Base-by-base conservation (phyloP, 2,888 invertebrate genomes). In the Agrotis clavis region DNA sequence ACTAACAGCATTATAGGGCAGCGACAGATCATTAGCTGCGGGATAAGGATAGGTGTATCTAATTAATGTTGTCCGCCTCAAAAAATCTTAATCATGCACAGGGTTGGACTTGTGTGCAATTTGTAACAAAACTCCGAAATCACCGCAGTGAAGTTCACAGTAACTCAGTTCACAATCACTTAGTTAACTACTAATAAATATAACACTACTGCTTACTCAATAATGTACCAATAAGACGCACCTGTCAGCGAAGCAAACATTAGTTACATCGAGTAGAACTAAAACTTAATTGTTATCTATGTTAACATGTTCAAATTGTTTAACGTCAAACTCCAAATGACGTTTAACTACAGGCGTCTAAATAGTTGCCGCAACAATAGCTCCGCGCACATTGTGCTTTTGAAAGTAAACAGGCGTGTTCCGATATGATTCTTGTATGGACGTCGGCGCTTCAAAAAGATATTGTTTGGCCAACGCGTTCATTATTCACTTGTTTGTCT, bases 401-500 rank as follows among this genome's bases (percentile, higher is more conserved):
- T 67, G 64, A 68, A 69, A 73, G 67, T 68, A 60, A 74, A 77
- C 71, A 84, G 83, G 84, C 84, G 84, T 69, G 72, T 77, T 50
- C 59, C 54, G 47, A 77, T 59, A 70, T 56, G 71, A 72, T 64
- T 75, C 45, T 61, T 74, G 60, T 76, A 60, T 69, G 74, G 59
- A 61, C 35, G 69, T 56, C 66, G 48, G 21, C 56, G 70, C 74
- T 79, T 74, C 71, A 81, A 79, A 83, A 77, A 82, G 16, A 71
- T 83, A 75, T 77, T 81, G 75, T 75, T 71, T n/a, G 60, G 11
- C 77, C 41, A 77, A 66, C 63, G 57, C 57, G 71, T 77, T 83
- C 82, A 83, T 80, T 79, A 79, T 82, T 83, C 80, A 83, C 80
- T 83, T 82, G 77, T 83, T 83, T 83, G 82, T 83, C 82, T 83